Percentiles rank a stretch among this genome's conserved stretches.
phyloP scores from a whole-genome alignment of 1,140 invertebrate genomes.

The Tetragnatha versicolor region DNA sequence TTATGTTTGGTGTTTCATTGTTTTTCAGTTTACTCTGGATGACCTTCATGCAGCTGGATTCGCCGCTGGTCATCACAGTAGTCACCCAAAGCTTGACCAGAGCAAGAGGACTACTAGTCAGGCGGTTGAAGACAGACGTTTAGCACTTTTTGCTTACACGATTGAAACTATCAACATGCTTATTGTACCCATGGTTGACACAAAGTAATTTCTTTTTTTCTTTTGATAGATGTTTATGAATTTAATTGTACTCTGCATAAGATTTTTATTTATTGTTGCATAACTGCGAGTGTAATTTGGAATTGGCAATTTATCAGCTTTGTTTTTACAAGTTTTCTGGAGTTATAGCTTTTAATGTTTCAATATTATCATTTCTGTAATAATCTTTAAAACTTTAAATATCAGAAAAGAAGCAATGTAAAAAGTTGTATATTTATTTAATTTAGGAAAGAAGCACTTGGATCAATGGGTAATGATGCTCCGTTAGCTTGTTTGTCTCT shows the following conservation, averaged over 20 bases:
- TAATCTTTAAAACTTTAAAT: neutral
- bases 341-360: too few species aligned
- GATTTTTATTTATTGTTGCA: too few species aligned
- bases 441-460: slow-evolving; percentile 94
- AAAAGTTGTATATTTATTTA: neutral
- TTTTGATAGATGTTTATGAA: too few species aligned
- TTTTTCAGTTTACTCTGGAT: slow-evolving; percentile 73
- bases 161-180: slow-evolving; percentile 94
- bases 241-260: too few species aligned
- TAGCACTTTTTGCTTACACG: slow-evolving; percentile 92
- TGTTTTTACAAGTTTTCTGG: too few species aligned
- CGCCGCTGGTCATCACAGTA: slow-evolving; percentile 31
- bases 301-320: too few species aligned
- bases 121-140: slow-evolving; percentile 74
- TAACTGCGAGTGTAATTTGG: too few species aligned
- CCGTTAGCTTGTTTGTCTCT: slow-evolving; percentile 94
- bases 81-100: slow-evolving; percentile 36
- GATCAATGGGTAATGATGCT: slow-evolving; percentile 99
- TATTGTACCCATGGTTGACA: slow-evolving; percentile 93
- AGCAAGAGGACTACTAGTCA: slow-evolving; percentile 38
- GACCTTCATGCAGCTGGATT: slow-evolving; percentile 68
- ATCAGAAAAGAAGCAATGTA: too few species aligned
- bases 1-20: neutral
- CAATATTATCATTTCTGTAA: neutral
- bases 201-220: slow-evolving; percentile 77